A percentile compares a stretch with the other conserved stretches of the same genome.
These are phyloP conservation scores for Onychorhynchus coronatus DNA, from an alignment of 2,113 vertebrate species.

Conservation along the genomic window DNA sequence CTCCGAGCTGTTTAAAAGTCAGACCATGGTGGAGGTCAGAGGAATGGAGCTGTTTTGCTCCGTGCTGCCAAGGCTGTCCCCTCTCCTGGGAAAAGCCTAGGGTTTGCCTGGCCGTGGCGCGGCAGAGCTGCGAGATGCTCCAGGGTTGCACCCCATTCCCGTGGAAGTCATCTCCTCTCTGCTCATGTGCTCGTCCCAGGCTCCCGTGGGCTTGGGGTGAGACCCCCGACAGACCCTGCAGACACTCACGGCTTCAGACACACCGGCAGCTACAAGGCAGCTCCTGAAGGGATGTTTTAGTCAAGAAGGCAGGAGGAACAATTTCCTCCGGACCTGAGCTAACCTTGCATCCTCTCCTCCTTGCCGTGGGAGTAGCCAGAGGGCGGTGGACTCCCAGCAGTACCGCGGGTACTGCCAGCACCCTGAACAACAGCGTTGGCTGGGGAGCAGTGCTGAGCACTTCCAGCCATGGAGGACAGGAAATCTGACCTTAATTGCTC, in stretches of 20 bases:
- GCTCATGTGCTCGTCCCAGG: fast-evolving
- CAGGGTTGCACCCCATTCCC: not conserved
- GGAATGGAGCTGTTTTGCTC: not conserved
- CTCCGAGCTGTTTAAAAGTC: conserved; percentile 13
- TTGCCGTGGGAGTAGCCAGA: not conserved
- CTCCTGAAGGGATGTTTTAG: not conserved
- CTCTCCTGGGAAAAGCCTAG: not conserved
- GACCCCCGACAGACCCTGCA: not conserved
- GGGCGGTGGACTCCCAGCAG: fast-evolving
- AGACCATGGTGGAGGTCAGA: not conserved
- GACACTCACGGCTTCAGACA: not conserved
- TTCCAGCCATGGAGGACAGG: not conserved
- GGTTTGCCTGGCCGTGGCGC: fast-evolving
- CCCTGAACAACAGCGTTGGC: not conserved
- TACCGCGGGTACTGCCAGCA: fast-evolving
- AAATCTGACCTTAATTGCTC: not conserved
- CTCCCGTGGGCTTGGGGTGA: not conserved
- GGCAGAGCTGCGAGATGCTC: not conserved
- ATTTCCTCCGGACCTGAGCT: not conserved
- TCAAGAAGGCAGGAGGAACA: not conserved
- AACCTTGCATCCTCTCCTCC: not conserved
- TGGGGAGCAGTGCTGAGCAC: not conserved
- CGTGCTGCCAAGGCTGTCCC: not conserved
- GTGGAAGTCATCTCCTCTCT: not conserved
- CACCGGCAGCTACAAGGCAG: not conserved